phyloP scores from a whole-genome alignment of 2,888 invertebrate genomes.

The Orthosia gothica region DNA sequence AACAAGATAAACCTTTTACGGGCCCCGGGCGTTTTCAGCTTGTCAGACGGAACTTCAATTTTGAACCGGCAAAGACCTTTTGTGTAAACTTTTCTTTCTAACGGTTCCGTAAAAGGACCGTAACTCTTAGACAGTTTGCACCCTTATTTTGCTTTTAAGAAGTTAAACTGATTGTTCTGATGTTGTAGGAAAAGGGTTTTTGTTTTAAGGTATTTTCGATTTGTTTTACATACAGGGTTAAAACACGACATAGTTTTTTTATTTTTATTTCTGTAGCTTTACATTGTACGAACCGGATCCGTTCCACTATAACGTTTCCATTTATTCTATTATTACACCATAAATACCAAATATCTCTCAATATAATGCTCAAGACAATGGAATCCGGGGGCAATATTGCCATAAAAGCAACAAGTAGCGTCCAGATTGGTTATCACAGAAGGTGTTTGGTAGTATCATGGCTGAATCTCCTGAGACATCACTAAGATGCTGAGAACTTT shows the following conservation, averaged over 20 bases:
- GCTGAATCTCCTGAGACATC: constrained; percentile 4
- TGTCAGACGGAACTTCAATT: constrained; percentile 67
- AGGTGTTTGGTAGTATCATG: constrained; percentile 15
- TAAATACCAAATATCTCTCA: constrained; percentile 28
- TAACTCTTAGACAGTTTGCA: constrained; percentile 50
- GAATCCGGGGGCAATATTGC: constrained; percentile 14
- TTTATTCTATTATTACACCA: constrained; percentile 38
- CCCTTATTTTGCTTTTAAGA: constrained; percentile 51
- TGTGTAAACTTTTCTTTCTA: constrained; percentile 65
- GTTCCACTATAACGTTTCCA: constrained; percentile 2
- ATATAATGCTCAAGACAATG: constrained; percentile 14
- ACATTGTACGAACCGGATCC: not conserved
- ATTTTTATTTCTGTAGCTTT: no score
- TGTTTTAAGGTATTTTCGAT: constrained; percentile 11
- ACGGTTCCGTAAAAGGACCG: constrained; percentile 47
- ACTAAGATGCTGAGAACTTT: no score
- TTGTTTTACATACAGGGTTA: not conserved
- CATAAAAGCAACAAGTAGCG: constrained; percentile 50
- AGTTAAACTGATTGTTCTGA: constrained; percentile 58
- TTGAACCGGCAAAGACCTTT: constrained; percentile 58
- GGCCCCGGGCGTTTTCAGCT: constrained; percentile 56
- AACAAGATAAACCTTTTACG: constrained; percentile 72
- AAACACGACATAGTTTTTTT: not conserved
- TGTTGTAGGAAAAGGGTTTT: constrained; percentile 13
- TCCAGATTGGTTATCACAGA: constrained; percentile 33